Evolutionary conservation across 2,888 invertebrate species (phyloP), one percentile per base, ranked within the genome.

Genomic region (Chydorus sphaericus): DNA sequence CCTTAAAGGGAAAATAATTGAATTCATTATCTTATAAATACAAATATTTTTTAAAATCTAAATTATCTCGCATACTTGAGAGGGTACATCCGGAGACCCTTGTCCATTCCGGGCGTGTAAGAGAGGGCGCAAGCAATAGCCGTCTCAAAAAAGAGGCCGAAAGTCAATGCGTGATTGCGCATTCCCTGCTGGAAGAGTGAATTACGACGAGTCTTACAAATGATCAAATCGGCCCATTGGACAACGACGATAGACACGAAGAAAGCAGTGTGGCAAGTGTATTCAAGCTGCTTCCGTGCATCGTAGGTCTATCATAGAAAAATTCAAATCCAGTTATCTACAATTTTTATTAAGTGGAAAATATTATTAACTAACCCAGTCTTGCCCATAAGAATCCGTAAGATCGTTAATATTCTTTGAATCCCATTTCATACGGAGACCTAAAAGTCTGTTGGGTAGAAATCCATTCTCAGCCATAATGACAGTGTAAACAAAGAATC

Each of bases 401-500:
- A 98, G 78, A 78, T 98, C 97, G 73, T 97, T 98, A 70, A 97
- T 85, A 65, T 93, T 94, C 75, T 91, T 90, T 31, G 96, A 93
- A 71, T 98, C 98, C 98, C 98, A 98, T 67, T 87, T 82, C 74
- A 91, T 90, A 70, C 98, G 83, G 68, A 98, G 85, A 62, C 97
- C 97, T 70, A 96, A 85, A 64, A 98, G 79, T 66, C 79, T 77
- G 68, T 76, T 69, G 3, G 96, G 94, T 70, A 91, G 77, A 79
- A 98, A 98, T 64, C 98, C 98, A 72, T 97, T 97, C 72, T 97
- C 97, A 76, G 93, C 97, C 94, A 98, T 92, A 71, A 98, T 98
- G 65, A 98, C 96, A 73, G 97, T 96, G 78, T 98, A 98, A 56
- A 93, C 90, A 77, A 96, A 98, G 86, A 98, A 98, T 31, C 97